phyloP scores from a whole-genome alignment of 2,888 invertebrate genomes.

The Caenorhabditis panamensis region DNA sequence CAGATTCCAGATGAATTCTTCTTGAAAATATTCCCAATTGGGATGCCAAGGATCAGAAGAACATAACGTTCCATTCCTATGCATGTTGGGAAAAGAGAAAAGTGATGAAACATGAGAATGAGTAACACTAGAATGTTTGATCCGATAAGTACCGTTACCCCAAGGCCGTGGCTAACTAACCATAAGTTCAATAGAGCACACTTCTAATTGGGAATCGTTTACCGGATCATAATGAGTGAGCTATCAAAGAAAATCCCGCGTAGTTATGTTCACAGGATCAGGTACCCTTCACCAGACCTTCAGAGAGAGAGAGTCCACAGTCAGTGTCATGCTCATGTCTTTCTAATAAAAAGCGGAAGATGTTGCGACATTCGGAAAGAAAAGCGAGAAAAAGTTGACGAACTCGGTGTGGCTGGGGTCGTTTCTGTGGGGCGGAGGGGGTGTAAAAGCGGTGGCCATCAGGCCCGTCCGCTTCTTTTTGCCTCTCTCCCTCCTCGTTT shows the following conservation, averaged over 20 bases:
- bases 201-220: not conserved
- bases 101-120: not conserved
- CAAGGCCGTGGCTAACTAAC: too few relatives aligned
- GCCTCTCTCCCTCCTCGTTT: not conserved
- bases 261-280: too few relatives aligned
- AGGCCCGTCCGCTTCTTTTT: slow-evolving; percentile 5
- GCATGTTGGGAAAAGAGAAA: not conserved
- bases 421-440: slow-evolving; percentile 1
- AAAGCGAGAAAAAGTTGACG: slow-evolving; percentile 8
- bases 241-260: too few relatives aligned
- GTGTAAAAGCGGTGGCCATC: slow-evolving; percentile 11
- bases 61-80: not conserved
- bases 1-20: too few relatives aligned
- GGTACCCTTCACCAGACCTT: too few relatives aligned
- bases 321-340: too few relatives aligned
- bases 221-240: too few relatives aligned
- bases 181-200: not conserved
- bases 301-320: too few relatives aligned
- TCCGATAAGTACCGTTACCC: not conserved
- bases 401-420: slow-evolving; percentile 5
- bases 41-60: not conserved
- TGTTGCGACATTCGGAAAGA: not conserved
- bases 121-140: not conserved
- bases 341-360: not conserved
- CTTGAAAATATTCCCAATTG: not conserved